Percentiles rank a stretch among this genome's conserved stretches.
phyloP scores from a whole-genome alignment of 2,888 invertebrate species.

The Tenthredo scrophulariae region DNA sequence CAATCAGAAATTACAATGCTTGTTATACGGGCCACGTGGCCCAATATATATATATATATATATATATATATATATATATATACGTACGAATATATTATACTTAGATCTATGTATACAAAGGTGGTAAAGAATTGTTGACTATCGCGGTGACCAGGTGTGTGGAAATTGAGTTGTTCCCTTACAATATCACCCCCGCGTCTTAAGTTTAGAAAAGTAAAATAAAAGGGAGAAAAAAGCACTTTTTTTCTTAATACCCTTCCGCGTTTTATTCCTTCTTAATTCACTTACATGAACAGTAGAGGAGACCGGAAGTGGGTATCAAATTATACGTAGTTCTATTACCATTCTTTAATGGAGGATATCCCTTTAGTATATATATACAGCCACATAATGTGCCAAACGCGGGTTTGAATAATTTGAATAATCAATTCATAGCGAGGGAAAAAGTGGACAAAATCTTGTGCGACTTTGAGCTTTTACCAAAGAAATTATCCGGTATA shows the following conservation, averaged over 20 bases:
- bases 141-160: slow-evolving; percentile 34
- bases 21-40: slow-evolving; percentile 45
- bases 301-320: slow-evolving; percentile 34
- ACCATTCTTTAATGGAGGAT: background rate
- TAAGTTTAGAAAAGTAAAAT: background rate
- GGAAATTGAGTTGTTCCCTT: slow-evolving; percentile 15
- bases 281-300: background rate
- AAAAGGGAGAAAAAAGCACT: background rate
- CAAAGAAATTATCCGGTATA: background rate
- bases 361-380: background rate
- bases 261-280: slow-evolving; percentile 14
- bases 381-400: background rate
- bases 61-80: background rate
- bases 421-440: background rate
- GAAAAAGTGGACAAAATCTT: background rate
- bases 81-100: background rate
- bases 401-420: background rate
- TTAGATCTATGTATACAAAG: slow-evolving; percentile 1
- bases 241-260: slow-evolving; percentile 5
- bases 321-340: slow-evolving; percentile 15
- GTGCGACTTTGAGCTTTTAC: background rate
- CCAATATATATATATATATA: background rate
- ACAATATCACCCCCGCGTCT: slow-evolving; percentile 47
- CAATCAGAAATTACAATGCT: slow-evolving; percentile 32
- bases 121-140: slow-evolving; percentile 24